Evolutionary conservation across 2,888 invertebrate genomes (phyloP).

Genomic region (Sicus ferrugineus): DNA sequence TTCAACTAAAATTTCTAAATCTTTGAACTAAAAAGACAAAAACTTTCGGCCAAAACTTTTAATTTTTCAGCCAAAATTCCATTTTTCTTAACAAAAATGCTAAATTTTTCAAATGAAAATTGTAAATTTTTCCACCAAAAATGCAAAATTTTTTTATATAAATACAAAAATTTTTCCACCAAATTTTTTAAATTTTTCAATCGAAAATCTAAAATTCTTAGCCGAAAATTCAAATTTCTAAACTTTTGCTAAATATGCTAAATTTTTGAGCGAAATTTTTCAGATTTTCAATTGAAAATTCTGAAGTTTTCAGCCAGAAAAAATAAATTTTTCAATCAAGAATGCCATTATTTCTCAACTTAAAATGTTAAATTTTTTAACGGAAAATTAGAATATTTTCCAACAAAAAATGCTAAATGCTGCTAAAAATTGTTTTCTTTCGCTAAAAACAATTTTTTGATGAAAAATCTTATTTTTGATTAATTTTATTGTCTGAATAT

Average conservation of each 20-base stretch:
- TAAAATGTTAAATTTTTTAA: background rate
- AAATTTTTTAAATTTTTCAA: background rate
- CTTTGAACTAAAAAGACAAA: too few species aligned
- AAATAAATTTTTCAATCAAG: background rate
- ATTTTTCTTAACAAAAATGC: too few species aligned
- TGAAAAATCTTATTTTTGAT: background rate
- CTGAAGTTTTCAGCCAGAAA: background rate
- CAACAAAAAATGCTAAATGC: background rate
- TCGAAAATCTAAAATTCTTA: constrained; percentile 33
- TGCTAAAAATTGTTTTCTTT: background rate
- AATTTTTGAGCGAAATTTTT: background rate
- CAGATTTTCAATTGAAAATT: background rate
- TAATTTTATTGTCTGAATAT: background rate
- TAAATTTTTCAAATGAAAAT: too few species aligned
- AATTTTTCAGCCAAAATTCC: too few species aligned
- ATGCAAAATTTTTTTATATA: too few species aligned
- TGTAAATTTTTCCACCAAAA: too few species aligned
- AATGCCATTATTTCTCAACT: background rate
- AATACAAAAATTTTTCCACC: too few species aligned
- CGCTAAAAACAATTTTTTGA: background rate
- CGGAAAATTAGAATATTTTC: background rate
- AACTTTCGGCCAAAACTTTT: too few species aligned
- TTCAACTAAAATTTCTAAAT: too few species aligned
- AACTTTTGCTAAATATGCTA: constrained; percentile 3
- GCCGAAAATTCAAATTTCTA: constrained; percentile 18